These are phyloP conservation scores for Stegana nigrithorax DNA, from an alignment of 2,888 invertebrate genomes.

Conservation along the genomic window DNA sequence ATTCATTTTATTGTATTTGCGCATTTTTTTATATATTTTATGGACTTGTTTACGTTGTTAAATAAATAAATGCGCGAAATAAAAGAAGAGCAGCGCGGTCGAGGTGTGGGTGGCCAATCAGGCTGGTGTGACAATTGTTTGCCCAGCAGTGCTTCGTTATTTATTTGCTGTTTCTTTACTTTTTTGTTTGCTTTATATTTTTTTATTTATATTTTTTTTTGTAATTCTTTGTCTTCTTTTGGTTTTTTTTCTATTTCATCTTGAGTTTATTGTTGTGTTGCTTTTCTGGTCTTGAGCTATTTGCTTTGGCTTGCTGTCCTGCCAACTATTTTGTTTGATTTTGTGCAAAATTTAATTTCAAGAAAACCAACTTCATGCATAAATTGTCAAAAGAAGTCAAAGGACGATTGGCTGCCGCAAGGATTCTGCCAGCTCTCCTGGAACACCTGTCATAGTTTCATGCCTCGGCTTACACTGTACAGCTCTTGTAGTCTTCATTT, in stretches of 20 bases:
- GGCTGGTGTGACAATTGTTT: neutral
- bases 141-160: neutral
- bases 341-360: no score
- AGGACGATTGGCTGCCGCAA: no score
- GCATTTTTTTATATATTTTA: constrained; percentile 15
- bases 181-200: neutral
- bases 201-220: neutral
- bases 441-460: no score
- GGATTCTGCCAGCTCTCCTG: no score
- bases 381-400: no score
- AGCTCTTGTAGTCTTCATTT: no score
- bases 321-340: no score
- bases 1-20: neutral
- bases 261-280: no score
- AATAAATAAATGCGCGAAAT: constrained; percentile 14
- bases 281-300: no score
- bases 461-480: no score
- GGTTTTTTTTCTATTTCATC: no score
- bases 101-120: neutral
- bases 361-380: no score
- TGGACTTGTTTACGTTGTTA: constrained; percentile 16
- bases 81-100: neutral
- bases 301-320: neutral
- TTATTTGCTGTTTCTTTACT: neutral
- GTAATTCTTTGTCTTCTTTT: neutral